Conservation (phyloP, 2,888 invertebrate genomes). For the Dasysyrphus tricinctus region DNA sequence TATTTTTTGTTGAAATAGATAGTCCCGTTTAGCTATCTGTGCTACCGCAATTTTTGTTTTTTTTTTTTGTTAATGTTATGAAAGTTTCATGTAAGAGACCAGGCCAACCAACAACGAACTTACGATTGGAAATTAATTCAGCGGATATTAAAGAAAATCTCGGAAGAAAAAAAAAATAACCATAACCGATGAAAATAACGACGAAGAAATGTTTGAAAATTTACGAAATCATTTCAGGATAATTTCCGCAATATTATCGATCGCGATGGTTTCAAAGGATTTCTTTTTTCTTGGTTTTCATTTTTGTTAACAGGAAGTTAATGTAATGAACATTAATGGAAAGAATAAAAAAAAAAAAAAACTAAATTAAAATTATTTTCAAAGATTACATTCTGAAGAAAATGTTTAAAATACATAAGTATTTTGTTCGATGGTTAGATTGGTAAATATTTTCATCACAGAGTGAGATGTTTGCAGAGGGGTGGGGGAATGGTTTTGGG, state of each 20-base stretch:
- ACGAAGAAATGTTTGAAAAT: conserved; percentile 40
- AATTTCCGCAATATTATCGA: conserved; percentile 56
- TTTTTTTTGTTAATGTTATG: conserved; percentile 8
- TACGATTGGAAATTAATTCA: conserved; percentile 51
- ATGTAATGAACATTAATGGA: conserved; percentile 46
- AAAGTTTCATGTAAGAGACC: conserved; percentile 28
- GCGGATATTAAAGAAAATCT: conserved; percentile 54
- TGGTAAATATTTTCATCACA: conserved; percentile 15
- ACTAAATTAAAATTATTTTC: conserved; percentile 40
- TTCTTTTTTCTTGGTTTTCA: conserved; percentile 22
- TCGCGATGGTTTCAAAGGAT: conserved; percentile 43
- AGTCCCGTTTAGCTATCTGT: conserved; percentile 20
- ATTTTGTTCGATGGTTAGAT: conserved; percentile 31
- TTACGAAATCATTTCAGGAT: conserved; percentile 49
- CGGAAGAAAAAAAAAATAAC: conserved; percentile 11
- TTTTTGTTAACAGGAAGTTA: conserved; percentile 39
- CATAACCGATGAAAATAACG: conserved; percentile 47
- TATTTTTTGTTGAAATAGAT: conserved; percentile 4
- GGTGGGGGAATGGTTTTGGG: neutral
- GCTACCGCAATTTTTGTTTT: conserved; percentile 1
- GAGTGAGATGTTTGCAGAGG: neutral
- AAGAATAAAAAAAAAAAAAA: conserved; percentile 9
- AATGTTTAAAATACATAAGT: conserved; percentile 31
- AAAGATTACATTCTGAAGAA: conserved; percentile 36
- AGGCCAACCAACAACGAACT: conserved; percentile 37